Base-by-base conservation (phyloP, 2,797 vertebrate species). In the Astyanax mexicanus region DNA sequence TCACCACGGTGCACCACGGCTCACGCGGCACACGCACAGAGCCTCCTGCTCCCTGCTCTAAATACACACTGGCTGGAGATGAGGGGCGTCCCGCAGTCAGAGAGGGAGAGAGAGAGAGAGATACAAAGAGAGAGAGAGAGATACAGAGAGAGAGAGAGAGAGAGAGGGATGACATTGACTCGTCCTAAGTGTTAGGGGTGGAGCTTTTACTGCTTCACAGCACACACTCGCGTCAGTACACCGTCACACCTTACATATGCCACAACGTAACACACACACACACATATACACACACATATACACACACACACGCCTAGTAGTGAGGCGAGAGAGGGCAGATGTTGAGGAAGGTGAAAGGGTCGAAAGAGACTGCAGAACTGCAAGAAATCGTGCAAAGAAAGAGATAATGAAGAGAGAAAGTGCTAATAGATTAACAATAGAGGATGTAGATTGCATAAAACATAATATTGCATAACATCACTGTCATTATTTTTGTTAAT, bases 91-190 rank as follows among this genome's bases (percentile, higher is more conserved):
- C 49, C 7, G 49, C 19, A 51, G 19, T 10, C 23, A 54, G 52
- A 49, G 45, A n/a, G 17, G 6, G n/a, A 3, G 45, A 47, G 64
- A 73, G 62, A 60, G 62, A 73, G 44, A 55, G 37, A 25, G 47
- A 54, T 32, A 47, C 47, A 49, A 51, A 21, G 19, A 70, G 21
- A 69, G 29, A 70, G 58, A 55, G 45, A 42, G 52, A 10, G 54
- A 72, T 79, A n/a, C n/a, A n/a, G n/a, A n/a, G 47, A 54, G 32
- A 47, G 47, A 49, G 51, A 21, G 19, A 70, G 21, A 69, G 29
- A 70, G 58, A 55, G 45, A 42, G 52, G 10, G 54, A 72, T 79
- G 80, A 81, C 80, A 79, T 81, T 81, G 80, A 79, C 61, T 81
- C 49, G 72, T 79, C 80, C 80, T 78, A 75, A 75, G 71, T 67